Evolutionary conservation across 1,140 invertebrate genomes (phyloP), one percentile per base, ranked within the genome.

Genomic region (Druon quercuslanigerum): DNA sequence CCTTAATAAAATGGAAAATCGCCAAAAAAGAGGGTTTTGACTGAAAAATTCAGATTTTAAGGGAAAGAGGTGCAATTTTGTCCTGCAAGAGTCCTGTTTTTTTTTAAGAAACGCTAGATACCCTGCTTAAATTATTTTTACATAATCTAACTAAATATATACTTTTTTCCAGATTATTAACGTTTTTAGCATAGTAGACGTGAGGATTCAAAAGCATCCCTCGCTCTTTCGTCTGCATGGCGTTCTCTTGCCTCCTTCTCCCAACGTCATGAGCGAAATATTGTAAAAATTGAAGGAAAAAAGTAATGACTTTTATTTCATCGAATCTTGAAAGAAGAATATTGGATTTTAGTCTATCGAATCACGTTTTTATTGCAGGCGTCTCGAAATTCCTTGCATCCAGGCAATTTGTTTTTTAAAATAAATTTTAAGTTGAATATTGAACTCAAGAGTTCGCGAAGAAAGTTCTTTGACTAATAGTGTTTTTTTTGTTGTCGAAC

Each of bases 171-270:
- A 89, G 87, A 76, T 83, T 8, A 86, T 90, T n/a, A 86, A 81
- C 76, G 76, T 87, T 50, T 90, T 90, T 71, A 85, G 72, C 78
- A 85, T 88, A 51, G 51, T 90, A 51, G 50, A 82, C 75, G 52
- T 90, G 46, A 75, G 76, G 12, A 76, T 90, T 25, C 76, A 76
- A 4, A 89, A 88, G 73, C 82, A 89, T 79, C 80, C 78, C n/a
- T 71, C 83, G 56, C 54, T 60, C 13, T 87, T 82, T n/a, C 79
- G 70, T n/a, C 33, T 90, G 25, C 87, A 79, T 8, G 84, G 81
- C 13, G 82, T 33, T 19, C 75, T 88, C 33, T 54, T 87, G 74
- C 84, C 83, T n/a, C 77, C 80, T 71, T 46, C 40, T 46, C 12
- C 5, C 14, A 66, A 46, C 8, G 16, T 16, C n/a, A 16, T 25